These are phyloP conservation scores for Cyanoderma ruficeps DNA, from an alignment of 2,113 vertebrate species.

Conservation along the genomic window DNA sequence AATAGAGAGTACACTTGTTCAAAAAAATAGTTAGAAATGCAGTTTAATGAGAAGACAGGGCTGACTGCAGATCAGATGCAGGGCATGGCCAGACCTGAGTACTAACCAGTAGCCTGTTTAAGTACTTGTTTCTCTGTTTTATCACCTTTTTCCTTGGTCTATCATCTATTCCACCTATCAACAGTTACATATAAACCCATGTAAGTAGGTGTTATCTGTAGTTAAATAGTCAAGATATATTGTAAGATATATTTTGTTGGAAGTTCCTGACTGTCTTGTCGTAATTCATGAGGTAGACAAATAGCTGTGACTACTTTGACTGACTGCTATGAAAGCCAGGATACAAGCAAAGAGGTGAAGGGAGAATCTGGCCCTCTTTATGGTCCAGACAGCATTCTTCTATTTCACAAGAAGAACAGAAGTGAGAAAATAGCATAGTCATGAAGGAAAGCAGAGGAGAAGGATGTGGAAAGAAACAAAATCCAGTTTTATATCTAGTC, in stretches of 20 bases:
- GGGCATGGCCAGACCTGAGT: background rate
- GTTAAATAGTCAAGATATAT: background rate
- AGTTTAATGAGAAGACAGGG: background rate
- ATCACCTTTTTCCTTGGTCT: background rate
- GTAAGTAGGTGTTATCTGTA: background rate
- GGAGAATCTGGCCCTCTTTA: background rate
- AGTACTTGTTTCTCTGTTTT: background rate
- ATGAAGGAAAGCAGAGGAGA: background rate
- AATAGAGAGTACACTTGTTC: accelerated
- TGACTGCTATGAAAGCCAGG: background rate
- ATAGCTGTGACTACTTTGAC: background rate
- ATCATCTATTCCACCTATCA: background rate
- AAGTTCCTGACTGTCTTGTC: background rate
- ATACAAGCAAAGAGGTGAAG: background rate
- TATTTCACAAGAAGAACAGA: background rate
- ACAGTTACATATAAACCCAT: background rate
- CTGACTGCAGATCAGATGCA: background rate
- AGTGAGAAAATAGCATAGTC: background rate
- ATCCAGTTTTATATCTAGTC: background rate
- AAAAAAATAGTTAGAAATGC: background rate
- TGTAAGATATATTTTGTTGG: background rate
- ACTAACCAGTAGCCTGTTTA: background rate
- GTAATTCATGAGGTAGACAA: background rate
- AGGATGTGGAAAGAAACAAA: background rate
- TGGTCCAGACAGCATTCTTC: background rate